phyloP scores from a whole-genome alignment of 2,888 invertebrate genomes.

The Mayetiola destructor region DNA sequence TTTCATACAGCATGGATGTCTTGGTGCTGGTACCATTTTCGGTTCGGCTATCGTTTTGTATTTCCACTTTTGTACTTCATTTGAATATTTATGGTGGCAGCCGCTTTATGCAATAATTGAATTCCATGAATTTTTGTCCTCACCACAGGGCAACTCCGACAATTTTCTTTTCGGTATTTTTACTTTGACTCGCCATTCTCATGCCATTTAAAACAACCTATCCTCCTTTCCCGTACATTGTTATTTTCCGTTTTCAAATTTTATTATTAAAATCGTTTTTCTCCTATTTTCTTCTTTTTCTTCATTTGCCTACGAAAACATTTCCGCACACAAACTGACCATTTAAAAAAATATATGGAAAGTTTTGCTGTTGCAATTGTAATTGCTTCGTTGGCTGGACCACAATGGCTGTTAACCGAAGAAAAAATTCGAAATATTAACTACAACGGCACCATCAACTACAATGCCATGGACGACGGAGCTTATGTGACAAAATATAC shows the following conservation, averaged over 20 bases:
- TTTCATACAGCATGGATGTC: no score
- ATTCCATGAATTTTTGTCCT: conserved; percentile 12
- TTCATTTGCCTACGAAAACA: background rate
- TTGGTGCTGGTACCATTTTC: background rate
- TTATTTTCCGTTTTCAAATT: background rate
- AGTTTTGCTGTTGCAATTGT: conserved; percentile 35
- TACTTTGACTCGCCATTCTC: no score
- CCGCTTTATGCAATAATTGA: conserved; percentile 9
- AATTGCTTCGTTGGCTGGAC: conserved; percentile 35
- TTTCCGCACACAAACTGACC: background rate
- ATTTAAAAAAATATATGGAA: background rate
- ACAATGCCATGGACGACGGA: conserved; percentile 29
- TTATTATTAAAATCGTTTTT: background rate
- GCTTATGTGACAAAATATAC: conserved; percentile 33
- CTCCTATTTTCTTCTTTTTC: background rate
- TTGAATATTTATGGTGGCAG: conserved; percentile 7
- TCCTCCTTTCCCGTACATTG: background rate
- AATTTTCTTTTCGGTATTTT: background rate
- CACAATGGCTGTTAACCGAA: conserved; percentile 73
- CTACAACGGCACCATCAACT: conserved; percentile 53
- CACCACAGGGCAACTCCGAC: background rate
- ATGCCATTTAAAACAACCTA: no score
- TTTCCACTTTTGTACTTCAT: conserved; percentile 7
- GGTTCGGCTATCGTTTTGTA: background rate
- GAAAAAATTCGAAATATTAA: conserved; percentile 67